Conservation (phyloP, 1,140 invertebrate species). For the Radopholus similis region DNA sequence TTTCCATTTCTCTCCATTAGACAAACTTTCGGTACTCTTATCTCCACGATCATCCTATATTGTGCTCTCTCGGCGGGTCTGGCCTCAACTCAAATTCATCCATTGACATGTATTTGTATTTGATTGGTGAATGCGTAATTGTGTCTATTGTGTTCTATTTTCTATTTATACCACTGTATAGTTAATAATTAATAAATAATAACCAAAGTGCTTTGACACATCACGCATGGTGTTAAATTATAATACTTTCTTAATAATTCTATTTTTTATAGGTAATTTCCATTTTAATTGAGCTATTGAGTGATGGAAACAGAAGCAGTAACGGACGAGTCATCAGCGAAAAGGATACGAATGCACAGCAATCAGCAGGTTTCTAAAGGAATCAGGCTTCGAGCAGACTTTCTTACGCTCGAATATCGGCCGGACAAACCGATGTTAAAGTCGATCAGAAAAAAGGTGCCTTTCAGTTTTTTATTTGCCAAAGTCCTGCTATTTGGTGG, state of each 20-base stretch:
- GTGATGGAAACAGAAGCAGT: no score
- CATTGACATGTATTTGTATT: no score
- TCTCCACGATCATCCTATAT: no score
- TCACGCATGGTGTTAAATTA: background rate
- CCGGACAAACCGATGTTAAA: constrained; percentile 6
- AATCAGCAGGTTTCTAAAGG: background rate
- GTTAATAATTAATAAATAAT: no score
- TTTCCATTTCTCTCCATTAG: no score
- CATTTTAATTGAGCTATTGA: background rate
- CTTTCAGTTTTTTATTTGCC: background rate
- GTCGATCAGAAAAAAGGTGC: constrained; percentile 1
- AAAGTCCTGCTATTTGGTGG: background rate
- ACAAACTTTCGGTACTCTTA: no score
- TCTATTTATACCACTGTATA: no score
- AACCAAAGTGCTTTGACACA: background rate
- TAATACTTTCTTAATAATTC: constrained; percentile 1
- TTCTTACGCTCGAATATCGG: constrained; percentile 6
- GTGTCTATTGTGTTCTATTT: no score
- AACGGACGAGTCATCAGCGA: no score
- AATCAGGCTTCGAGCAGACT: background rate
- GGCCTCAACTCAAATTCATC: no score
- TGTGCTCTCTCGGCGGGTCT: no score
- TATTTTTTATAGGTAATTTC: background rate
- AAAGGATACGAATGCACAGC: background rate
- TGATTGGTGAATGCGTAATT: no score